phyloP scores from a whole-genome alignment of 2,888 invertebrate genomes.

The Gari tellinella region DNA sequence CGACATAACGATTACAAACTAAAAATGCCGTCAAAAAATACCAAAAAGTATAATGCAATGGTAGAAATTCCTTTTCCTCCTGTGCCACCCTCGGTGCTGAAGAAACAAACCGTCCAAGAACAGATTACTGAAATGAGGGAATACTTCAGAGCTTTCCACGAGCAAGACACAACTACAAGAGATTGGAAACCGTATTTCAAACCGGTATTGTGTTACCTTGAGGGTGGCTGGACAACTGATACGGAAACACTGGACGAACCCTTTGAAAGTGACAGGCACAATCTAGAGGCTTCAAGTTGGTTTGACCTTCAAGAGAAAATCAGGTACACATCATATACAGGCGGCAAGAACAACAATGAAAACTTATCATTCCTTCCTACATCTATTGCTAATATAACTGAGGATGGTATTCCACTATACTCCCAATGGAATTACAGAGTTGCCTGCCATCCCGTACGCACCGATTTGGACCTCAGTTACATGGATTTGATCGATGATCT shows the following conservation, averaged over 20 bases:
- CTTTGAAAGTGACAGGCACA: no score
- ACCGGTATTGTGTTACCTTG: constrained; percentile 76
- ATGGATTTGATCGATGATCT: constrained; percentile 71
- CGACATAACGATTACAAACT: constrained; percentile 80
- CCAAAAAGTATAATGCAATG: constrained; percentile 54
- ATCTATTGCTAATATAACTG: constrained; percentile 53
- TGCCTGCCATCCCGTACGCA: constrained; percentile 65
- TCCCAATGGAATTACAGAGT: constrained; percentile 77
- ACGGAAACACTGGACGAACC: constrained; percentile 65
- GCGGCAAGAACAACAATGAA: constrained; percentile 68
- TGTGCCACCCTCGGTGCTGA: constrained; percentile 71
- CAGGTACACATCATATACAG: constrained; percentile 75
- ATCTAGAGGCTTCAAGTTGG: no score
- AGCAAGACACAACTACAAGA: constrained; percentile 58
- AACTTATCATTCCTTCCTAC: constrained; percentile 77
- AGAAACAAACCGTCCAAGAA: constrained; percentile 57
- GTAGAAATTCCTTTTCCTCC: constrained; percentile 76
- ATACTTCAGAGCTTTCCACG: no score
- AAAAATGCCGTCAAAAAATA: constrained; percentile 63
- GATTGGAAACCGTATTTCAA: constrained; percentile 77
- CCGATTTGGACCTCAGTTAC: constrained; percentile 53
- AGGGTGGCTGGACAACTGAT: constrained; percentile 77
- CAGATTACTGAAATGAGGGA: no score
- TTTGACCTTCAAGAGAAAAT: no score
- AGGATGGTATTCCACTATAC: constrained; percentile 55